Evolutionary conservation across 2,113 vertebrate genomes (phyloP).

Genomic region (Mastomys natalensis): DNA sequence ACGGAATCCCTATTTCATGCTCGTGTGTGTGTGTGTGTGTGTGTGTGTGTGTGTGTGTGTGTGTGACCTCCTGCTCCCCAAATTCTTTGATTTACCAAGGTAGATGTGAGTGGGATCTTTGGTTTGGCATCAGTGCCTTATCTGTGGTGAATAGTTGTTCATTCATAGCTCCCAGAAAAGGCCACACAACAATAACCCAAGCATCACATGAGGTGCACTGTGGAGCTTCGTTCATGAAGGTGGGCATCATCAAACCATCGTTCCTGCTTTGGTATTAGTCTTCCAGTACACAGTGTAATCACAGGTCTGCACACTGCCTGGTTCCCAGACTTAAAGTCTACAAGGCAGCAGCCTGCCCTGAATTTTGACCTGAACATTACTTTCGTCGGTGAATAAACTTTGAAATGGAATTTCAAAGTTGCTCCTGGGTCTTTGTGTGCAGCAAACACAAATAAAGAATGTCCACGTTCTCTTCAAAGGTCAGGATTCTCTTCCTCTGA

Average conservation of each 20-base stretch:
- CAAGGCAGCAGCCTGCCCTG: background rate
- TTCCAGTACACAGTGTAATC: background rate
- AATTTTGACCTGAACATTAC: background rate
- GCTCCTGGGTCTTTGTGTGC: background rate
- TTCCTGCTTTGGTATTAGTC: background rate
- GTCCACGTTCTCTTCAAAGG: constrained; percentile 42
- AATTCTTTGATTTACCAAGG: background rate
- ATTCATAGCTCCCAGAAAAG: background rate
- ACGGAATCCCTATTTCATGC: background rate
- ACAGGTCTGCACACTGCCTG: background rate
- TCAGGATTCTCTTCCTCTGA: constrained; percentile 55
- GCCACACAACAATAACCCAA: background rate
- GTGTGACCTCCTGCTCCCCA: background rate
- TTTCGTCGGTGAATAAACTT: constrained; percentile 12
- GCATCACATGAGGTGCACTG: background rate
- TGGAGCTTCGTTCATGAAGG: background rate
- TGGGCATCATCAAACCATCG: background rate
- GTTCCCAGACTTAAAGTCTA: constrained; percentile 6
- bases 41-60: no score
- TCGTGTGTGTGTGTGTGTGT: no score
- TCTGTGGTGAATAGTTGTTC: background rate
- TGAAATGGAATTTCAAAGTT: constrained; percentile 27
- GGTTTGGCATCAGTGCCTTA: background rate
- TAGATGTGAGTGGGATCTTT: background rate
- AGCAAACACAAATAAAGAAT: background rate